Conservation (phyloP, 2,113 vertebrate genomes). For the Zosterops hypoxanthus region DNA sequence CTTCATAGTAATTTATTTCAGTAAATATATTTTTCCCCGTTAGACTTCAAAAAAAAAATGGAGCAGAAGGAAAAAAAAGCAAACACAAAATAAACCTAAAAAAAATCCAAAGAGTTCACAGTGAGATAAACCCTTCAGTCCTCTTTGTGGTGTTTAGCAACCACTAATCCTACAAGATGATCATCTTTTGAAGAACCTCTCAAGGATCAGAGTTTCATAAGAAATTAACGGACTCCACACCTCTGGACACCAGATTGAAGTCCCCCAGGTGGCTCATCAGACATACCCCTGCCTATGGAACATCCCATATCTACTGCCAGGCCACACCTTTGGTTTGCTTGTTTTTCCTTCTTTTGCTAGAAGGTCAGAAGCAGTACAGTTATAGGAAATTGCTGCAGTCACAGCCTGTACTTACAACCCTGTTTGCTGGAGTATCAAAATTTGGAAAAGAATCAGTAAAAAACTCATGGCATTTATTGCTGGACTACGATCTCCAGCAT, state of each 20-base stretch:
- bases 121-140: not conserved
- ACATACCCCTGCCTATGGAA: rapidly evolving
- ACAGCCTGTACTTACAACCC: not conserved
- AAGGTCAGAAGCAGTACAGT: not conserved
- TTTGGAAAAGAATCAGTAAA: not conserved
- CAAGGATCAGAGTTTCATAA: not conserved
- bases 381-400: not conserved
- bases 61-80: not conserved
- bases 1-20: not conserved
- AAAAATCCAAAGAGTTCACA: not conserved
- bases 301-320: not conserved
- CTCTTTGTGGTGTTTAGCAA: not conserved
- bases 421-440: not conserved
- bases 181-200: not conserved
- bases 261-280: not conserved
- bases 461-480: not conserved
- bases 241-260: not conserved
- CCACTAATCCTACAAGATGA: not conserved
- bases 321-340: not conserved
- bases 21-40: not conserved
- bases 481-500: not conserved
- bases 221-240: not conserved
- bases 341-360: not conserved
- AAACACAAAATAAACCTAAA: not conserved
- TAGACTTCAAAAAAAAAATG: not conserved